These are phyloP conservation scores for Callipepla californica DNA, from an alignment of 2,113 vertebrate species.

Conservation along the genomic window DNA sequence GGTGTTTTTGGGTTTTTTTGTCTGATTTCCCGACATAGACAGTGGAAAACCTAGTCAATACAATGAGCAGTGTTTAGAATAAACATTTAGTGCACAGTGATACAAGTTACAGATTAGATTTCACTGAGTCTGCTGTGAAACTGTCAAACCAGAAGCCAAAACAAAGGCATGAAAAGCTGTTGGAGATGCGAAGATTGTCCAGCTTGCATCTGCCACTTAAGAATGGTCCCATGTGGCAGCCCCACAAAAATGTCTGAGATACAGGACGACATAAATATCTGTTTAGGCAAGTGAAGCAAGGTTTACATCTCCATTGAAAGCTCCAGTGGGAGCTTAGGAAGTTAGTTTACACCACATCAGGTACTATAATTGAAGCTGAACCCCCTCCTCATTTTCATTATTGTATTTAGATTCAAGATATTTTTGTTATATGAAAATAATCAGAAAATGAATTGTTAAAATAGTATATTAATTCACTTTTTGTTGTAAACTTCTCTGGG, in stretches of 20 bases:
- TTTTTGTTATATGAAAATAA: not conserved
- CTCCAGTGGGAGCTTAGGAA: not conserved
- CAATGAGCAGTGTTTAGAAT: not conserved
- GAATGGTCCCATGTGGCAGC: not conserved
- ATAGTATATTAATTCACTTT: not conserved
- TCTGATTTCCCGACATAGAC: not conserved
- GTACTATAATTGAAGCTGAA: not conserved
- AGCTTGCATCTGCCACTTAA: not conserved
- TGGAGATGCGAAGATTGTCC: not conserved
- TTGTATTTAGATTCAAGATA: not conserved
- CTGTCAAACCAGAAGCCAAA: not conserved
- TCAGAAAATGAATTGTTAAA: not conserved
- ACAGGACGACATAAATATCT: not conserved
- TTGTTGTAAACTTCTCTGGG: not conserved
- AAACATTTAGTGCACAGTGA: not conserved
- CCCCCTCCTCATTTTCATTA: not conserved
- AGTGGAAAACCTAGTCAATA: not conserved
- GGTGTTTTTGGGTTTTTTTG: not conserved
- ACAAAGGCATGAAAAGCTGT: accelerated
- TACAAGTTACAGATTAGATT: not conserved
- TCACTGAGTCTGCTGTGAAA: not conserved
- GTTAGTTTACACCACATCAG: not conserved
- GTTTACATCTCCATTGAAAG: not conserved
- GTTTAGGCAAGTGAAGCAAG: not conserved
- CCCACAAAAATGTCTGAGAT: not conserved